These are phyloP conservation scores for Chrysotoxum bicinctum DNA, from an alignment of 2,888 invertebrate genomes.

Conservation along the genomic window DNA sequence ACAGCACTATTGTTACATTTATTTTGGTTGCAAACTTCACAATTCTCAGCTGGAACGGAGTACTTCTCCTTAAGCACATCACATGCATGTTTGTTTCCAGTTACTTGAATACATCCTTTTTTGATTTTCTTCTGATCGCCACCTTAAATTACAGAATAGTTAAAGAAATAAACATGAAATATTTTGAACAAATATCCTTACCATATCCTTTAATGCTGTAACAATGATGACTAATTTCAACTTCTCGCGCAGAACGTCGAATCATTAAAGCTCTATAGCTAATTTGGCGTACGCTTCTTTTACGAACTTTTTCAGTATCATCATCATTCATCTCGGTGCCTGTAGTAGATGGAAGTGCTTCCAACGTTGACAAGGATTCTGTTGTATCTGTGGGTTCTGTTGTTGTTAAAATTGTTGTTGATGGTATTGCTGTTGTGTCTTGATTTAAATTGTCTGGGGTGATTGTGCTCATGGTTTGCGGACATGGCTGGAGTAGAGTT, in stretches of 20 bases:
- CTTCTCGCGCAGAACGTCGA: background rate
- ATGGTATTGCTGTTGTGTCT: background rate
- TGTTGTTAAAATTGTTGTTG: conserved; percentile 1
- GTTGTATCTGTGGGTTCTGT: conserved; percentile 4
- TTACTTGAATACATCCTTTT: conserved; percentile 27
- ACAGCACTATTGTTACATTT: conserved; percentile 26
- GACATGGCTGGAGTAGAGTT: conserved; percentile 50
- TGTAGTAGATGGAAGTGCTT: background rate
- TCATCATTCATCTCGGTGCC: background rate
- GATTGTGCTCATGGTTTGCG: background rate
- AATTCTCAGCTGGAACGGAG: background rate
- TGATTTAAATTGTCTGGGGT: background rate
- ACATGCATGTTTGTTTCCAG: background rate
- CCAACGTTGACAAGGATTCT: background rate
- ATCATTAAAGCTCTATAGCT: conserved; percentile 5
- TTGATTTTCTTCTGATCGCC: background rate
- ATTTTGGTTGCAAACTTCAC: conserved; percentile 1
- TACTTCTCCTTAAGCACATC: conserved; percentile 12
- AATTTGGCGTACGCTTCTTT: background rate
- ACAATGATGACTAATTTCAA: conserved; percentile 6
- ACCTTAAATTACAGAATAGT: background rate
- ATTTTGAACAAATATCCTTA: background rate
- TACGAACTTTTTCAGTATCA: background rate
- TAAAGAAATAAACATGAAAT: background rate
- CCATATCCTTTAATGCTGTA: conserved; percentile 17